Evolutionary conservation across 2,888 invertebrate species (phyloP).

Genomic region (Leucania comma): DNA sequence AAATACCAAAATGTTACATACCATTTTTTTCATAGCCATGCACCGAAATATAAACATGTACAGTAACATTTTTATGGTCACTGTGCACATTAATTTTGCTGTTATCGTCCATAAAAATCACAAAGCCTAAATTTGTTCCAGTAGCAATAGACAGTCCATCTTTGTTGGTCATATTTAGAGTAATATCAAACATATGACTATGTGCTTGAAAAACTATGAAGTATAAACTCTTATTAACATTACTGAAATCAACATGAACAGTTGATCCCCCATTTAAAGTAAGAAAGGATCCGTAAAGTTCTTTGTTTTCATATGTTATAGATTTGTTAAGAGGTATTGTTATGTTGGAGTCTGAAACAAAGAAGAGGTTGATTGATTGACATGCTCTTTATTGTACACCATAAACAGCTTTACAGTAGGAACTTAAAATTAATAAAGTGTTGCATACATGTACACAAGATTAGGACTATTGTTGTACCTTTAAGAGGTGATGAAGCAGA

Average conservation of each 20-base stretch:
- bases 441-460: no score
- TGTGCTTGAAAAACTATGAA: constrained; percentile 93
- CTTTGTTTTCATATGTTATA: constrained; percentile 71
- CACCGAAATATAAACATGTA: constrained; percentile 86
- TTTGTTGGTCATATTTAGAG: constrained; percentile 86
- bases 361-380: not conserved
- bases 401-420: no score
- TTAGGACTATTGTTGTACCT: not conserved
- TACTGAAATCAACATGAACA: constrained; percentile 80
- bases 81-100: constrained; percentile 85
- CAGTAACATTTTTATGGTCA: constrained; percentile 71
- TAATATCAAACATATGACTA: constrained; percentile 89
- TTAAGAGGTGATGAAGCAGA: not conserved
- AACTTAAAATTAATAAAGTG: no score
- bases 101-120: constrained; percentile 71
- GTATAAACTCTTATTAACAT: constrained; percentile 83
- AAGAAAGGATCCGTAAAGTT: constrained; percentile 77
- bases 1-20: constrained; percentile 72
- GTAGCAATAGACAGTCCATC: constrained; percentile 66
- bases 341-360: constrained; percentile 77
- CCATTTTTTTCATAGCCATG: constrained; percentile 88
- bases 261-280: constrained; percentile 73
- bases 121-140: constrained; percentile 92
- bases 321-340: constrained; percentile 79
- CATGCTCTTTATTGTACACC: no score